These are phyloP conservation scores for Tokudaia muenninki DNA, from an alignment of 2,797 vertebrate genomes.

Conservation along the genomic window DNA sequence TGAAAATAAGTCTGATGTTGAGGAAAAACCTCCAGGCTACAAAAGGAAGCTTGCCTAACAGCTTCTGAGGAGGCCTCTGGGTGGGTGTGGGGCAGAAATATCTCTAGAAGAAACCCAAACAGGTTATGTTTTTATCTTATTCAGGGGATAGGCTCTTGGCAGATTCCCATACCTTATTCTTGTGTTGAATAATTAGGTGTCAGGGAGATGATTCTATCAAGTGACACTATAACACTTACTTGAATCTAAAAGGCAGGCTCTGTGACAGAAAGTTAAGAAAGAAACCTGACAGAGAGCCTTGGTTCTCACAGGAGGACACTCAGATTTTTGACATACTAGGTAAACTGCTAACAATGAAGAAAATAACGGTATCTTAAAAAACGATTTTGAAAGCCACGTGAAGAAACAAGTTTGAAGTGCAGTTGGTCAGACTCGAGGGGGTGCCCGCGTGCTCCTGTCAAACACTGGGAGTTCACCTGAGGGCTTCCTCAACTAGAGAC, in stretches of 20 bases:
- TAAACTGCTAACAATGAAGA: not conserved
- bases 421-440: not conserved
- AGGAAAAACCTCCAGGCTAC: not conserved
- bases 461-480: not conserved
- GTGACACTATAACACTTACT: not conserved
- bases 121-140: not conserved
- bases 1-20: not conserved
- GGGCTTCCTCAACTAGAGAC: not conserved
- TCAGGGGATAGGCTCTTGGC: not conserved
- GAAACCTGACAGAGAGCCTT: not conserved
- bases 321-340: not conserved
- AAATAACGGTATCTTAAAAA: not conserved
- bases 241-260: conserved; percentile 39
- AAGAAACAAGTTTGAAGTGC: conserved; percentile 13
- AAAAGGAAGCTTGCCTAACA: not conserved
- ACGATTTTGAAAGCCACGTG: not conserved
- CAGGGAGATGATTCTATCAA: conserved; percentile 7
- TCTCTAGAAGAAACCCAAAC: not conserved
- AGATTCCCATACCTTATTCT: not conserved
- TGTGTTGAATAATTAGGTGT: conserved; percentile 26
- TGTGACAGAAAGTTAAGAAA: not conserved
- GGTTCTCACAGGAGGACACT: not conserved
- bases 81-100: not conserved
- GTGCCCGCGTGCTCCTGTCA: not conserved
- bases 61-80: not conserved